Conservation (phyloP, 2,888 invertebrate genomes). For the Pachydiplax longipennis region DNA sequence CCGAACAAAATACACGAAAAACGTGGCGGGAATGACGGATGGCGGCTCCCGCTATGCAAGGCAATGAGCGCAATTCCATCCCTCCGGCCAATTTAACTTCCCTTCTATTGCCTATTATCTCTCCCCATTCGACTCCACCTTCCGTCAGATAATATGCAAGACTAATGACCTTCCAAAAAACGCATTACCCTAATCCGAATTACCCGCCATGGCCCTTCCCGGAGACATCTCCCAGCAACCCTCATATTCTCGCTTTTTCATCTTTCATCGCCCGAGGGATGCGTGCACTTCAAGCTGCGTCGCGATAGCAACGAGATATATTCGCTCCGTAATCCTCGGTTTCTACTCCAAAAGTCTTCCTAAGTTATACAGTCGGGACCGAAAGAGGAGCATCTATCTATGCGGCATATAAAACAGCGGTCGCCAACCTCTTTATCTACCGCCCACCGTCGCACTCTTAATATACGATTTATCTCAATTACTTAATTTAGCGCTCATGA, state of each 20-base stretch:
- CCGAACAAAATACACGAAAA: neutral
- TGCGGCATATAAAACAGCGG: too few relatives aligned
- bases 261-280: neutral
- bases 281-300: neutral
- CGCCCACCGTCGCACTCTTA: too few relatives aligned
- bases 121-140: neutral
- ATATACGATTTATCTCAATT: too few relatives aligned
- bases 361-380: too few relatives aligned
- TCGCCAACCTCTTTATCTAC: too few relatives aligned
- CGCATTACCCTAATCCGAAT: constrained; percentile 43
- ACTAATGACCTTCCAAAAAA: constrained; percentile 42
- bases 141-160: constrained; percentile 37
- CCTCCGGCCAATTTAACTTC: constrained; percentile 24
- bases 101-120: constrained; percentile 4
- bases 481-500: too few relatives aligned
- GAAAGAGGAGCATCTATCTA: too few relatives aligned
- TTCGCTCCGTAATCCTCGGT: too few relatives aligned
- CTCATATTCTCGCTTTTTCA: neutral
- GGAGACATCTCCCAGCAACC: too few relatives aligned
- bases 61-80: neutral
- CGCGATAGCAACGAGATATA: too few relatives aligned
- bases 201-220: neutral
- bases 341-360: too few relatives aligned
- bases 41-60: neutral
- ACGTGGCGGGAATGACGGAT: neutral